phyloP scores from a whole-genome alignment of 2,888 invertebrate species.

The Aromia moschata region DNA sequence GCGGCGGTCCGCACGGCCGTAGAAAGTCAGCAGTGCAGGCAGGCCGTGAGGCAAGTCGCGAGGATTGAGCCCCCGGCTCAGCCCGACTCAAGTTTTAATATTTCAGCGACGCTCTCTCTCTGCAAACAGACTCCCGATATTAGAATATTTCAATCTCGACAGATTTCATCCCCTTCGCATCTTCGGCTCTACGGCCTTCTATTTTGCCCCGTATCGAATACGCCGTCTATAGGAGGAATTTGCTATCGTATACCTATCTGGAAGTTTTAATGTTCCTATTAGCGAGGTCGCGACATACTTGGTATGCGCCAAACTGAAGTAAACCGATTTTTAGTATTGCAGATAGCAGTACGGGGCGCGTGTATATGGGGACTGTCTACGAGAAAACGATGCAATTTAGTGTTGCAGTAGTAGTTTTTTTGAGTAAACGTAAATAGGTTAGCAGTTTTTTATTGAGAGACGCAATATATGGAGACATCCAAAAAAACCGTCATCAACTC shows the following conservation, averaged over 20 bases:
- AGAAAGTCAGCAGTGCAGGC: conserved; percentile 22
- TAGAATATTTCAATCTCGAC: conserved; percentile 63
- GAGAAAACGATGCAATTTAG: too few species aligned
- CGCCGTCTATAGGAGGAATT: conserved; percentile 10
- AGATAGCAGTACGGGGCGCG: too few species aligned
- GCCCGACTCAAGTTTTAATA: conserved; percentile 53
- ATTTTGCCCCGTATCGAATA: conserved; percentile 13
- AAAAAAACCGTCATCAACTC: too few species aligned
- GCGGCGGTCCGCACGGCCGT: conserved; percentile 29
- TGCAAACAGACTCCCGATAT: conserved; percentile 58
- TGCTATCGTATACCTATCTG: conserved; percentile 11
- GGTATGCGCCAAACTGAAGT: too few species aligned
- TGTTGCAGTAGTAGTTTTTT: too few species aligned
- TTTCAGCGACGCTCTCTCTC: conserved; percentile 53
- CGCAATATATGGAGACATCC: too few species aligned
- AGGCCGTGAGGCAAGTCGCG: conserved; percentile 14
- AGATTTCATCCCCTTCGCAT: conserved; percentile 53
- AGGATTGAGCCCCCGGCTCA: conserved; percentile 35
- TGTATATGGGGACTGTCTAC: too few species aligned
- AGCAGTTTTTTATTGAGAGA: too few species aligned
- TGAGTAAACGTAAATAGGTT: too few species aligned
- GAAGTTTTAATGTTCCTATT: conserved; percentile 11
- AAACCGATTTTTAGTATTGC: too few species aligned
- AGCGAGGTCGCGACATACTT: too few species aligned
- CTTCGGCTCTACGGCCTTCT: conserved; percentile 15